A percentile compares a stretch with the other conserved stretches of the same genome.
Evolutionary conservation across 1,140 invertebrate genomes (phyloP).

Genomic region (Aplysia californica): DNA sequence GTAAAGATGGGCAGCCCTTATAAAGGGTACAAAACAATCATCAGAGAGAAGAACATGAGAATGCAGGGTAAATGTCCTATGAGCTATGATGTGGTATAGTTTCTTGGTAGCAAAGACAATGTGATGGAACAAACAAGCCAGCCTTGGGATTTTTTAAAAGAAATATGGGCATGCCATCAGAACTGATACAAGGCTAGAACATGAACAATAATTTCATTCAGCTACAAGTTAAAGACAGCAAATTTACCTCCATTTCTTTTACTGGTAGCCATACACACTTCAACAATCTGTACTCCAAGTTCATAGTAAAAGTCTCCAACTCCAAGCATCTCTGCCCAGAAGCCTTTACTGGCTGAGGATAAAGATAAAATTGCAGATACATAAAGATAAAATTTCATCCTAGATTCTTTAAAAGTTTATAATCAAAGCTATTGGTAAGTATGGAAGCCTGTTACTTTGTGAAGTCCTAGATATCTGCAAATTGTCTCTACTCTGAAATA

Average conservation of each 20-base stretch:
- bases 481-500: neutral
- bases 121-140: too few species aligned
- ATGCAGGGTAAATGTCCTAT: too few species aligned
- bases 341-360: constrained; percentile 75
- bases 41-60: too few species aligned
- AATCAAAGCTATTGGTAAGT: too few species aligned
- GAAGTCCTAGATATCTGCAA: neutral
- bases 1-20: too few species aligned
- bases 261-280: constrained; percentile 92
- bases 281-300: constrained; percentile 97
- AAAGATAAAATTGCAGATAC: constrained; percentile 25
- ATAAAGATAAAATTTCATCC: neutral
- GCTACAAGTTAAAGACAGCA: too few species aligned
- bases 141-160: too few species aligned
- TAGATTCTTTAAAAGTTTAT: neutral
- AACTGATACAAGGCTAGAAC: too few species aligned
- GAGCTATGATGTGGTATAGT: too few species aligned
- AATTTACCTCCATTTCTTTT: constrained; percentile 73
- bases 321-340: constrained; percentile 96
- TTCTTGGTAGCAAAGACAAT: too few species aligned
- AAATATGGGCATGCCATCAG: too few species aligned
- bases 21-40: too few species aligned
- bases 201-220: constrained; percentile 74
- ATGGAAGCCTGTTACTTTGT: neutral
- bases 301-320: constrained; percentile 99